phyloP scores from a whole-genome alignment of 2,888 invertebrate genomes.

The Lasioglossum figueresi region DNA sequence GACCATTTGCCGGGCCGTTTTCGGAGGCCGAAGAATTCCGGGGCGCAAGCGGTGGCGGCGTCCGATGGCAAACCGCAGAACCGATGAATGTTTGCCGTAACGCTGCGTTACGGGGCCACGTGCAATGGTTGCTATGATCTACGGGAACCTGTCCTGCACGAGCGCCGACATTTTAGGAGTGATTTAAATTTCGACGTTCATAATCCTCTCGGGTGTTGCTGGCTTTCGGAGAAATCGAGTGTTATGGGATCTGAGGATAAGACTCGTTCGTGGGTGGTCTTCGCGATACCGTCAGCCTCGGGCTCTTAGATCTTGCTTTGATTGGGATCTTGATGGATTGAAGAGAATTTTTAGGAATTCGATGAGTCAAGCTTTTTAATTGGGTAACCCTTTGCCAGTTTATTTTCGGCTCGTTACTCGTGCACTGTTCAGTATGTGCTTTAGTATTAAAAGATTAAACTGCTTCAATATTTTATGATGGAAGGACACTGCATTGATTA shows the following conservation, averaged over 20 bases:
- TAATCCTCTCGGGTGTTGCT: too few species aligned
- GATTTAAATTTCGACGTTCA: neutral
- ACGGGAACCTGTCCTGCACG: neutral
- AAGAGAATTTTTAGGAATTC: neutral
- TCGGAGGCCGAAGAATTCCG: neutral
- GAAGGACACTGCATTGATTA: too few species aligned
- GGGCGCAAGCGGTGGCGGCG: neutral
- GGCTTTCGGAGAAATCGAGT: neutral
- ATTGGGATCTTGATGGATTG: neutral
- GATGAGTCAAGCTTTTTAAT: too few species aligned
- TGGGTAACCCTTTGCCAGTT: too few species aligned
- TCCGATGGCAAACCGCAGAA: conserved; percentile 10
- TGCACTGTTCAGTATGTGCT: too few species aligned
- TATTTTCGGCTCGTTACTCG: too few species aligned
- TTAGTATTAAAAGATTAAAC: too few species aligned
- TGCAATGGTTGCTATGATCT: neutral
- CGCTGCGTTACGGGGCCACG: neutral
- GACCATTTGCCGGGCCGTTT: neutral
- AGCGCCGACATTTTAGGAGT: neutral
- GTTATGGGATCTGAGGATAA: neutral
- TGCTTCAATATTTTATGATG: too few species aligned
- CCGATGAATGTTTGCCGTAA: neutral
- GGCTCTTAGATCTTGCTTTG: neutral
- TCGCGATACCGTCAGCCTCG: neutral
- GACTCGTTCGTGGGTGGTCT: neutral